Evolutionary conservation across 2,797 vertebrate genomes (phyloP), one percentile per base, ranked within the genome.

Genomic region (Hoplostethus mediterraneus): DNA sequence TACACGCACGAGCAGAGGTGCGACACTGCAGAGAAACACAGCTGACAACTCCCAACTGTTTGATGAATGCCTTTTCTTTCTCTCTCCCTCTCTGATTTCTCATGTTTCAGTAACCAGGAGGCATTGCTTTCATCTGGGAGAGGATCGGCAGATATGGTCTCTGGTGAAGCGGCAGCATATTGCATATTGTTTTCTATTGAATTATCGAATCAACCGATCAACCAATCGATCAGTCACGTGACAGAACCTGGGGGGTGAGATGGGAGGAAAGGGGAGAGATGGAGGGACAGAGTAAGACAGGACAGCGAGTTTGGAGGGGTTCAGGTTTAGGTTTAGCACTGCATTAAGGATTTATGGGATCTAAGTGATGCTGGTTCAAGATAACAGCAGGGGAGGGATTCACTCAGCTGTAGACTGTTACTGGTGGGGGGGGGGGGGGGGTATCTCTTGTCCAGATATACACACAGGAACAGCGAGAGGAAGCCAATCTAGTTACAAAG

Each of bases 261-360:
- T 44, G 9, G 3, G 42, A 44, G 9, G 6, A 44, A 13, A 13
- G 12, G 11, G 12, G 54, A 47, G 52, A 51, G 25, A 66, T 64
- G 51, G 73, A 71, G 64, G 28, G 5, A 30, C 60, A n/a, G 63
- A 66, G 61, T 0, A 30, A 63, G 28, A 68, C 2, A 25, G 36
- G 14, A 54, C 55, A 56, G 48, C 21, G 36, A 48, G 67, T 84
- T 72, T 80, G n/a, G 79, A 63, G 75, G 61, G 42, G 80, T 86
- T 84, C 75, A 71, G 58, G 77, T 21, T 21, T 21, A 21, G 21
- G 21, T 21, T 21, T 21, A 21, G 21, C 21, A 75, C 48, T 56
- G 66, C 69, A 84, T 87, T 76, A 91, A 89, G 48, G 69, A 90
- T 91, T 87, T 52, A 90, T 82, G 42, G 36, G 66, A 78, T 83